Evolutionary conservation across 1,140 invertebrate genomes (phyloP).

Genomic region (Cecropterus lyciades): DNA sequence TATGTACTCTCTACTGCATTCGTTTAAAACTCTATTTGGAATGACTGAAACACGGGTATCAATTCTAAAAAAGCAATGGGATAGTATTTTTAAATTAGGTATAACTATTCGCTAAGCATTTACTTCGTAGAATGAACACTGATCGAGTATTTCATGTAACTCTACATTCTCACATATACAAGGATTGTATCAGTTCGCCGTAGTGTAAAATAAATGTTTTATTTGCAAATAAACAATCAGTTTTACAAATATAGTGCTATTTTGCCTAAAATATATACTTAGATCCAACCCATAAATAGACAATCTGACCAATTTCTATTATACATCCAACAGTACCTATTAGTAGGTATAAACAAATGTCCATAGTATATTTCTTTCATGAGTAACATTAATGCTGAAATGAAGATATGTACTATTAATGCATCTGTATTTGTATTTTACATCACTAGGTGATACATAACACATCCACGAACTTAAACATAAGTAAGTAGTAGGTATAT

Average conservation of each 20-base stretch:
- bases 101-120: not conserved
- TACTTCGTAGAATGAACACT: conserved; percentile 18
- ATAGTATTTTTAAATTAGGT: conserved; percentile 2
- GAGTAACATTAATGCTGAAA: conserved; percentile 46
- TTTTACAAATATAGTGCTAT: conserved; percentile 6
- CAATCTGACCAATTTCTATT: conserved; percentile 11
- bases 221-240: conserved; percentile 3
- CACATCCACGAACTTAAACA: conserved; percentile 47
- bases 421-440: conserved; percentile 52
- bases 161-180: conserved; percentile 1
- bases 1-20: conserved; percentile 4
- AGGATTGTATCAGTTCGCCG: not conserved
- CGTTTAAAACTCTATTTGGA: conserved; percentile 8
- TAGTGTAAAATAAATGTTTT: conserved; percentile 1
- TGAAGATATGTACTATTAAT: conserved; percentile 69
- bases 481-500: conserved; percentile 29
- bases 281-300: conserved; percentile 12
- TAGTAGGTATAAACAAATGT: conserved; percentile 65
- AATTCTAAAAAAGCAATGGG: conserved; percentile 10
- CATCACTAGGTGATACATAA: conserved; percentile 70
- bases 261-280: conserved; percentile 11
- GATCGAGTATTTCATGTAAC: conserved; percentile 8
- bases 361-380: conserved; percentile 32
- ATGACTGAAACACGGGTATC: conserved; percentile 5
- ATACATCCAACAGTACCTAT: conserved; percentile 56